These are phyloP conservation scores for Hirtodrosophila histrioides DNA, from an alignment of 2,888 invertebrate species.

Conservation along the genomic window DNA sequence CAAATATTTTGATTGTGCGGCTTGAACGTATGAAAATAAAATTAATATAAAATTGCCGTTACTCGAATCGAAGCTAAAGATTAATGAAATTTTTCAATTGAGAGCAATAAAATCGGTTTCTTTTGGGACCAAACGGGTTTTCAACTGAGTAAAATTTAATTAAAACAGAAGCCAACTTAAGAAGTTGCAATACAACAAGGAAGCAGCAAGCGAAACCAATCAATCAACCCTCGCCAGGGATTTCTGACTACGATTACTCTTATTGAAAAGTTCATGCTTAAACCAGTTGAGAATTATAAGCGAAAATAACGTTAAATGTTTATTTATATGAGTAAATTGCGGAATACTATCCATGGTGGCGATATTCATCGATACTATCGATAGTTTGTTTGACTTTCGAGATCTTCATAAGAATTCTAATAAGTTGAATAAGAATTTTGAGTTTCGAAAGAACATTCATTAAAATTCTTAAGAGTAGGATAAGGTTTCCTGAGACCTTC, in stretches of 20 bases:
- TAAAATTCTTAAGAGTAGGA: too few species aligned
- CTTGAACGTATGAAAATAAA: constrained; percentile 1
- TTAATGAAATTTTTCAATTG: constrained; percentile 6
- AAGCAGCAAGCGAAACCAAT: too few species aligned
- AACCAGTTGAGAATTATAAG: neutral
- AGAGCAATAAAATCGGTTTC: neutral
- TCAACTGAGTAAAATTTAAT: neutral
- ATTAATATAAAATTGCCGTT: constrained; percentile 36
- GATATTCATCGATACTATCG: too few species aligned
- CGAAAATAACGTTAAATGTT: neutral
- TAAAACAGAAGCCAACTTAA: neutral
- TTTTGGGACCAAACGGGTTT: constrained; percentile 1
- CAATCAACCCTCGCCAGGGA: too few species aligned
- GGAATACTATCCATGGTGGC: too few species aligned
- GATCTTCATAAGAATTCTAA: too few species aligned
- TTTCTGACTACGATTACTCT: neutral
- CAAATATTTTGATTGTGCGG: constrained; percentile 58
- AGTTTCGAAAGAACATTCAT: too few species aligned
- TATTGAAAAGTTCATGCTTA: neutral
- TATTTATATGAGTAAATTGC: neutral
- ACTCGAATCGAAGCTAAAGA: constrained; percentile 7
- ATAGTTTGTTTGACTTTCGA: too few species aligned
- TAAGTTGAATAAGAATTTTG: too few species aligned
- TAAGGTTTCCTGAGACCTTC: too few species aligned
- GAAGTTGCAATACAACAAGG: too few species aligned